Evolutionary conservation across 1,140 invertebrate genomes (phyloP).

Genomic region (Drosophila subobscura): DNA sequence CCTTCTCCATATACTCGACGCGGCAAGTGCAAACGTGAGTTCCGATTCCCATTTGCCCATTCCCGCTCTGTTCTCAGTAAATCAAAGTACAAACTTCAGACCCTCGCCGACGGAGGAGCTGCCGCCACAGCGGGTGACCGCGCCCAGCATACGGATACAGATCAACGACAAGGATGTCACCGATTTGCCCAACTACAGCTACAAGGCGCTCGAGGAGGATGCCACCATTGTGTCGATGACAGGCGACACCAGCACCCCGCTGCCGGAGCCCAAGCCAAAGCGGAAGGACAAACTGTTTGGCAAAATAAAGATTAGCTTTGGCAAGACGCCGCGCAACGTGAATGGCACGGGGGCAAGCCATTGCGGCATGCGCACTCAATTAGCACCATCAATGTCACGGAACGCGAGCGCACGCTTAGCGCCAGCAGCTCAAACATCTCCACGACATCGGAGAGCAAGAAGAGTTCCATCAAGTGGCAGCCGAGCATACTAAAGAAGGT

Average conservation of each 20-base stretch:
- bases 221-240: conserved; percentile 36
- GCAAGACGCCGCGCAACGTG: conserved; percentile 27
- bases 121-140: conserved; percentile 44
- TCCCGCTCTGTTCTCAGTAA: neutral
- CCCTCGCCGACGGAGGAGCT: conserved; percentile 45
- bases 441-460: conserved; percentile 73
- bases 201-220: conserved; percentile 30
- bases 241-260: conserved; percentile 43
- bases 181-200: conserved; percentile 54
- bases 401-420: conserved; percentile 51
- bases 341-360: conserved; percentile 36
- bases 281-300: conserved; percentile 53
- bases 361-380: conserved; percentile 62
- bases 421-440: conserved; percentile 73
- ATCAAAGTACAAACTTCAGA: neutral
- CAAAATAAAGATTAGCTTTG: conserved; percentile 48
- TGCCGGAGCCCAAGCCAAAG: conserved; percentile 56
- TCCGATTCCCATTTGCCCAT: neutral
- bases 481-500: conserved; percentile 66
- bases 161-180: conserved; percentile 59
- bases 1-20: conserved; percentile 42
- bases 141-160: conserved; percentile 67
- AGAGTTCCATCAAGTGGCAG: conserved; percentile 62
- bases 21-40: conserved; percentile 46
- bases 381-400: conserved; percentile 61